Evolutionary conservation across 2,888 invertebrate genomes (phyloP).

Genomic region (Cheilosia pagana): DNA sequence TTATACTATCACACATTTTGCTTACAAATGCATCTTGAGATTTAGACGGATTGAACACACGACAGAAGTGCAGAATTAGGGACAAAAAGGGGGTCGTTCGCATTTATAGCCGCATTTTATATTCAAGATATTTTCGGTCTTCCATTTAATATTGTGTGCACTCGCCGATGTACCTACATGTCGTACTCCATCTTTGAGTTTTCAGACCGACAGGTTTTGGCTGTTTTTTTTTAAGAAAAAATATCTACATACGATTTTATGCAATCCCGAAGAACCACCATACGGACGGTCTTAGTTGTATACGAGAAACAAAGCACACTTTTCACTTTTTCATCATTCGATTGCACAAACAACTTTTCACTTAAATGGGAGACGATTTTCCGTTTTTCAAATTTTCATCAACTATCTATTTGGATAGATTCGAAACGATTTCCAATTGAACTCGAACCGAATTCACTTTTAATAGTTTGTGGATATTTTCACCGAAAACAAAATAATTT

Average conservation of each 20-base stretch:
- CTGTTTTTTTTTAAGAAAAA: background rate
- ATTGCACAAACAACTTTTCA: slow-evolving; percentile 11
- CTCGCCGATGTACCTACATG: background rate
- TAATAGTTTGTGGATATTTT: slow-evolving; percentile 12
- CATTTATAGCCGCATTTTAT: background rate
- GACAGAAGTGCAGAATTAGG: slow-evolving; percentile 16
- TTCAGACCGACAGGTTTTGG: slow-evolving; percentile 15
- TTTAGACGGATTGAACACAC: slow-evolving; percentile 36
- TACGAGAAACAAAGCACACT: slow-evolving; percentile 3
- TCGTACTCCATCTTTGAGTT: slow-evolving; percentile 26
- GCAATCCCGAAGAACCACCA: slow-evolving; percentile 28
- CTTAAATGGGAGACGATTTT: background rate
- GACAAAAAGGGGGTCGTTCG: background rate
- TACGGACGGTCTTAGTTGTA: slow-evolving; percentile 35
- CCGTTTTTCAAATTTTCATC: background rate
- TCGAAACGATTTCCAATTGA: background rate
- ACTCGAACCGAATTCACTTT: slow-evolving; percentile 9
- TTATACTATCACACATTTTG: slow-evolving; percentile 61
- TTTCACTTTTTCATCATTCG: slow-evolving; percentile 19
- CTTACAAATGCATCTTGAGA: slow-evolving; percentile 62
- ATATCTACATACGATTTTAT: slow-evolving; percentile 27
- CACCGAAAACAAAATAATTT: slow-evolving; percentile 12
- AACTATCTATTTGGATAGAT: background rate
- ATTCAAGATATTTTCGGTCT: slow-evolving; percentile 28
- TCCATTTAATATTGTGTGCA: slow-evolving; percentile 23